Base-by-base conservation (phyloP, 2,113 vertebrate species). In the Protomyctophum bolini region DNA sequence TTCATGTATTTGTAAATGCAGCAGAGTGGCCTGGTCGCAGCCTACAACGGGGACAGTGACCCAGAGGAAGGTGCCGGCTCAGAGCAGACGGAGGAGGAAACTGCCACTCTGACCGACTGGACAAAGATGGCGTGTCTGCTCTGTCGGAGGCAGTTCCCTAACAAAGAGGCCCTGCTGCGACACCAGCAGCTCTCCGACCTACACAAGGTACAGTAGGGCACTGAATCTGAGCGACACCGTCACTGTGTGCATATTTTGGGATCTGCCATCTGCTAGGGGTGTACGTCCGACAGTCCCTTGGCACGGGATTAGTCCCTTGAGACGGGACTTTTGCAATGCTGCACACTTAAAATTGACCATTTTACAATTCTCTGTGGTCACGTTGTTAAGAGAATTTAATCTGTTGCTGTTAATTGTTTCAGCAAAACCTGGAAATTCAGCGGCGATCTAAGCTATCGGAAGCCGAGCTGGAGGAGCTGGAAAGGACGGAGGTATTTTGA, bases 341-440 rank as follows among this genome's bases (percentile, higher is more conserved):
- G 50, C 58, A 5, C 41, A 45, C 33, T 29, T 56, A 8, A 55
- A 45, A 11, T 28, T n/a, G 0, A 0, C 4, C 10, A 6, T 28
- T 63, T 51, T 50, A 41, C 21, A 21, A 21, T 21, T 21, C 21
- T 21, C 21, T 21, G 21, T 21, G 21, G 21, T 21, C 21, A 21
- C 21, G 6, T 21, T 21, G 21, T 21, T 1, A 49, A 3, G 49
- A 41, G 50, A 21, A 54, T 76, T 74, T 2, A 64, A 63, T 14
- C 6, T 8, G 61, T 28, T 29, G 4, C 0, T 75, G 56, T 76
- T 9, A 41, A 8, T 75, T 72, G 1, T 70, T 64, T 33, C 75
- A 98, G 97, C 95, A 98, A 98, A 99, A 99, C 81, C 77, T 98
- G 91, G 96, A 97, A 82, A 95, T 97, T 79, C 95, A 97, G 12